Percentiles rank a stretch among this genome's conserved stretches.
phyloP scores from a whole-genome alignment of 1,140 invertebrate genomes.

The Hermetia illucens region DNA sequence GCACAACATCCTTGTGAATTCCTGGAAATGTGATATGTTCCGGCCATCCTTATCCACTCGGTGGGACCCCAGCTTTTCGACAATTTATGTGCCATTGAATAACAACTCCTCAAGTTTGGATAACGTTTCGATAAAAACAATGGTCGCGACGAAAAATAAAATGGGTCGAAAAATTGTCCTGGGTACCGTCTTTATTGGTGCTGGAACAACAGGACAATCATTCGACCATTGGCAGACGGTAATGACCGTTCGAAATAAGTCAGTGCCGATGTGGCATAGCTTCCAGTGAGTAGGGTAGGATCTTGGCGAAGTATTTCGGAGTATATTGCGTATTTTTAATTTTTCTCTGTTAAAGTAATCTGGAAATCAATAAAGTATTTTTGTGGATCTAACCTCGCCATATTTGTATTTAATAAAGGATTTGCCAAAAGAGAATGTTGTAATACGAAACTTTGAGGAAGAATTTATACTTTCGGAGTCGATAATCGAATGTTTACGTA shows the following conservation, averaged over 20 bases:
- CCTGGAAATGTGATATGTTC: conserved; percentile 61
- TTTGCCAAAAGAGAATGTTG: too few species aligned
- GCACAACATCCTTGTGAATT: conserved; percentile 48
- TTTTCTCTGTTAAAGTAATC: too few species aligned
- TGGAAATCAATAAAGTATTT: too few species aligned
- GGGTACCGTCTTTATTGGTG: conserved; percentile 35
- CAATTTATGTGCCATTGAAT: conserved; percentile 17
- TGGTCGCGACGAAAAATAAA: conserved; percentile 23
- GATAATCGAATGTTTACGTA: too few species aligned
- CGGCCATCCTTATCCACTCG: conserved; percentile 47
- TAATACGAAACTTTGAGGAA: too few species aligned
- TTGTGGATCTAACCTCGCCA: too few species aligned
- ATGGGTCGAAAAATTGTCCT: conserved; percentile 41
- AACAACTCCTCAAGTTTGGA: conserved; percentile 17
- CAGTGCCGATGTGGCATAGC: conserved; percentile 30
- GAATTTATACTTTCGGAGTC: too few species aligned
- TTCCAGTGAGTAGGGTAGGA: conserved; percentile 11
- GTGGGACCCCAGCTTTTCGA: conserved; percentile 38
- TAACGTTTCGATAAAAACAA: conserved; percentile 17
- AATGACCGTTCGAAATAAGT: conserved; percentile 29
- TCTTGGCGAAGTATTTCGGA: not conserved
- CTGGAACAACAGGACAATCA: conserved; percentile 30
- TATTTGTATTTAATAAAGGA: too few species aligned
- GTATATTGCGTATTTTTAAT: too few species aligned
- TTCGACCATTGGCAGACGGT: conserved; percentile 34